Percentiles rank a stretch among this genome's conserved stretches.
These are phyloP conservation scores for Nibea coibor DNA, from an alignment of 2,113 vertebrate genomes.

Conservation along the genomic window DNA sequence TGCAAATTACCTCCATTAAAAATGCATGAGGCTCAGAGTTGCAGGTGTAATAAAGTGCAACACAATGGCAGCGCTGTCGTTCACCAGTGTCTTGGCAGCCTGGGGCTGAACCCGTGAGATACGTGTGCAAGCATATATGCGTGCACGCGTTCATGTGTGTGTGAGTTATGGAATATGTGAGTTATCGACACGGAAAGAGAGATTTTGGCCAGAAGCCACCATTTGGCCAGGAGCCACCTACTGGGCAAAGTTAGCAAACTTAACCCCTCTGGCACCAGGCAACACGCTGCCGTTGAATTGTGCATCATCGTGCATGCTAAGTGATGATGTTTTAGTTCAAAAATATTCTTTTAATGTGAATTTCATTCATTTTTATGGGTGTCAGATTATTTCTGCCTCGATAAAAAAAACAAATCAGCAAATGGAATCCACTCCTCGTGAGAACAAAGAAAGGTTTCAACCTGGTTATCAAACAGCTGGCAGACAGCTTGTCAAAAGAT, in stretches of 20 bases:
- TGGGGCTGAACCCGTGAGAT: conserved; percentile 19
- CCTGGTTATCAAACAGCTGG: conserved; percentile 29
- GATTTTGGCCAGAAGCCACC: conserved; percentile 52
- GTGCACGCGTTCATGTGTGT: conserved; percentile 4
- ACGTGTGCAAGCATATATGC: conserved; percentile 12
- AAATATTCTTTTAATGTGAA: not conserved
- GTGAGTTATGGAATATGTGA: conserved; percentile 21
- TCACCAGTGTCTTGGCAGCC: conserved; percentile 60
- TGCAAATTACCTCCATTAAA: conserved; percentile 86
- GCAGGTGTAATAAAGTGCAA: conserved; percentile 83
- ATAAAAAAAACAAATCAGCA: not conserved
- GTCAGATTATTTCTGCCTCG: not conserved
- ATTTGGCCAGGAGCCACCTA: conserved; percentile 52
- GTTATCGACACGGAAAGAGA: conserved; percentile 14
- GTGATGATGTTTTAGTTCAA: conserved; percentile 1
- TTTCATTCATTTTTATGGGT: not conserved
- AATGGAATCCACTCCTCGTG: not conserved
- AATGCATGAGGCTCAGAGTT: conserved; percentile 83
- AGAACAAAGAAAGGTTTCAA: conserved; percentile 7
- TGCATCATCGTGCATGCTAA: not conserved
- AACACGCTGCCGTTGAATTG: conserved; percentile 4
- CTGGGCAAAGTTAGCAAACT: conserved; percentile 51
- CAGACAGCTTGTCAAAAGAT: conserved; percentile 27
- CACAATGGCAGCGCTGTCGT: conserved; percentile 69
- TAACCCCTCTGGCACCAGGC: conserved; percentile 43